Base-by-base conservation (phyloP, 2,888 invertebrate species). In the Enchytraeus crypticus region DNA sequence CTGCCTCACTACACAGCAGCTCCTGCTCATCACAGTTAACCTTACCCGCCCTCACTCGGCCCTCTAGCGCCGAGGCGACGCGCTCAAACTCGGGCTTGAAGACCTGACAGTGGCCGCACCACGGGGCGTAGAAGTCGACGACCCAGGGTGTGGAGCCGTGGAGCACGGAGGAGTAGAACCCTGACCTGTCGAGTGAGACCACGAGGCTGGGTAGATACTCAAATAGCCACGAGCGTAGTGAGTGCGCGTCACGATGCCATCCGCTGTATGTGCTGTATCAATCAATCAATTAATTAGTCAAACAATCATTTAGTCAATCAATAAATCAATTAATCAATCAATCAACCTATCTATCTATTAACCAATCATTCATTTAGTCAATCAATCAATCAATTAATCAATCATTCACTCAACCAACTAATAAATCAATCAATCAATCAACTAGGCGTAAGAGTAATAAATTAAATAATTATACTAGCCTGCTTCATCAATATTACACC, bases 41-140 rank as follows among this genome's bases (percentile, higher is more conserved):
- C 77, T 85, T 86, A 2, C 83, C 87, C 60, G 83, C 80, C 60
- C 81, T 81, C 0, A 85, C 83, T 66, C 76, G 75, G 8, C 83
- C 84, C 63, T 84, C 81, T 62, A 85, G 64, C 51, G 64, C 64
- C 77, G 77, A 64, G 29, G 32, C 29, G 53, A 85, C 82, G 67
- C 82, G 80, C 67, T 85, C 83, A 78, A 85, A 87, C 66, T 85
- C 84, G 2, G 87, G 86, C 63, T 85, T 85, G 74, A 88, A 85
- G 64, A 81, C 80, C 65, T 84, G 82, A 71, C 87, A 87, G 69
- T 78, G 82, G 0, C 80, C 80, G 69, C 82, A 82, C 79, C 78
- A 79, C 2, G 78, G 77, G 4, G 77, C 74, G 65, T 71, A 78
- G 67, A 76, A 79, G 60, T 79, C 78, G 30, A 79, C 64, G 21